A percentile compares a stretch with the other conserved stretches of the same genome.
phyloP scores from a whole-genome alignment of 2,797 vertebrate genomes.

The Acrossocheilus wenchowensis region DNA sequence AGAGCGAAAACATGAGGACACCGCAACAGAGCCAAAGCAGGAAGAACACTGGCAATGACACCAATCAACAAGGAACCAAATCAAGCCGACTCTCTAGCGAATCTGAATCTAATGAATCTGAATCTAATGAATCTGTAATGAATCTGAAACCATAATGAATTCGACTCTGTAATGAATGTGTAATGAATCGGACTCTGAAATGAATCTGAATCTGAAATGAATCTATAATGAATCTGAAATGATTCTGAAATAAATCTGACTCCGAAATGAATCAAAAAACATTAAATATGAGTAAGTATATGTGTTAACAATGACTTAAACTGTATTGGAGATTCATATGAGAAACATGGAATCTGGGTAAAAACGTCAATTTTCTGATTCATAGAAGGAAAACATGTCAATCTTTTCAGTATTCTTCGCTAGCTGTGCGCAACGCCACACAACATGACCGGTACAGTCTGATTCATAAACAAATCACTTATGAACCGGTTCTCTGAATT shows the following conservation, averaged over 20 bases:
- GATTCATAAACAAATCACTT: background rate
- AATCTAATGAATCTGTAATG: background rate
- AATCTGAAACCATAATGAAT: background rate
- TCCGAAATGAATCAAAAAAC: background rate
- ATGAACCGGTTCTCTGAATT: background rate
- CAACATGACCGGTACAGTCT: background rate
- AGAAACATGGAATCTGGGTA: too few relatives aligned
- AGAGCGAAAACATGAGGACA: background rate
- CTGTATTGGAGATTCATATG: background rate
- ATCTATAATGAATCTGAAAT: too few relatives aligned
- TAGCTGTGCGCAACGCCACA: too few relatives aligned
- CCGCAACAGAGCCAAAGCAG: background rate
- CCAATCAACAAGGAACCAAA: background rate
- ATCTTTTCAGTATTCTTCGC: background rate
- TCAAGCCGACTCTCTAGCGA: background rate
- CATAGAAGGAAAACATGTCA: background rate
- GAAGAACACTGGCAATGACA: background rate
- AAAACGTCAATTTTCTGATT: background rate
- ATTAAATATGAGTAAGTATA: background rate
- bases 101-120: rapidly evolving
- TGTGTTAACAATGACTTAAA: background rate
- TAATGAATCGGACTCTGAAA: background rate
- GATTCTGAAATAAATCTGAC: background rate
- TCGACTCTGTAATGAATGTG: background rate
- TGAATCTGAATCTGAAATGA: background rate